Percentiles rank a stretch among this genome's conserved stretches.
Conservation (phyloP, 2,113 vertebrate species). For the Cyphomyrus discorhynchus region DNA sequence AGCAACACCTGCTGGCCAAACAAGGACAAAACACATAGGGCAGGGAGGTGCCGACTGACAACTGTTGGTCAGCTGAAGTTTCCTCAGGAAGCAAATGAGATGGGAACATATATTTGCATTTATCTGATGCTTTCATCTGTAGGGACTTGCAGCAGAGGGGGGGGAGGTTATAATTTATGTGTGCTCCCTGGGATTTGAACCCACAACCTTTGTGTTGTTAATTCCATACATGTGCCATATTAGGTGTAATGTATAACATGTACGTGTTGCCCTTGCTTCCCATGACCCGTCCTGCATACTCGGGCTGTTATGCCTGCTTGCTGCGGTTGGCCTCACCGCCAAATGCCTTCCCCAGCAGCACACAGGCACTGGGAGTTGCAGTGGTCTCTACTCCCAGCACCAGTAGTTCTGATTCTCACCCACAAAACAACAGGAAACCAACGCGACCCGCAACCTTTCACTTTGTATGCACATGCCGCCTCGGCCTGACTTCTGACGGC, state of each 20-base stretch:
- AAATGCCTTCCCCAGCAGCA: not conserved
- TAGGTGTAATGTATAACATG: not conserved
- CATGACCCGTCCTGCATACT: not conserved
- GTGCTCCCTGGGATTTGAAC: not conserved
- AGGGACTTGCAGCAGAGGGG: not conserved
- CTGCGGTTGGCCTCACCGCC: not conserved
- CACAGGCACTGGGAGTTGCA: conserved; percentile 16
- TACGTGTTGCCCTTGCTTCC: not conserved
- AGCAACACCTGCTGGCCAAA: not conserved
- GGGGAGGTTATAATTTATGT: not conserved
- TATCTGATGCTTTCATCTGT: not conserved
- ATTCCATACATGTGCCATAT: not conserved
- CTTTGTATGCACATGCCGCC: conserved; percentile 30
- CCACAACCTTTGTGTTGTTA: not conserved
- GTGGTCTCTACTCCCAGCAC: conserved; percentile 43
- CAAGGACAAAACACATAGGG: not conserved
- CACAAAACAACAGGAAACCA: conserved; percentile 62
- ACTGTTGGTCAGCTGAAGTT: not conserved
- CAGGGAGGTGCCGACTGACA: not conserved
- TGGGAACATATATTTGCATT: not conserved
- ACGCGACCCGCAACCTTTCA: conserved; percentile 55
- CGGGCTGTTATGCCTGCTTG: not conserved
- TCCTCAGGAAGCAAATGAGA: not conserved
- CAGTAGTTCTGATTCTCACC: conserved; percentile 55
- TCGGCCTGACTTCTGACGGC: conserved; percentile 18